Evolutionary conservation across 2,888 invertebrate species (phyloP), one percentile per base, ranked within the genome.

Genomic region (Drosophila kuntzei): DNA sequence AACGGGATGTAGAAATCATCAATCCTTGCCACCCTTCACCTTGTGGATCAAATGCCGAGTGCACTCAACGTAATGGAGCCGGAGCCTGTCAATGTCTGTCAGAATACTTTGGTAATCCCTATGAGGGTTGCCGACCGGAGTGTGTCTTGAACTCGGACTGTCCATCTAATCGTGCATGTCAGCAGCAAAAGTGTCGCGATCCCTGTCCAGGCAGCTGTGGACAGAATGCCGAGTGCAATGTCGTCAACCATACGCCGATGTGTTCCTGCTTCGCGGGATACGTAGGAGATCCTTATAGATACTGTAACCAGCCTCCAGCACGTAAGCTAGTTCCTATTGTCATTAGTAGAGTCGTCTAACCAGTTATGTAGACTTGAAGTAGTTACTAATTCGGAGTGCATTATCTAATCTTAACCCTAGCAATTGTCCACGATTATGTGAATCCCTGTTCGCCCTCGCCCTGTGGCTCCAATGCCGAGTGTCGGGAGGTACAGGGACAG

Each of bases 161-260:
- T 90, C 92, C 95, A 2, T 94, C 95, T 37, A 95, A 95, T 88
- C 94, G 93, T 89, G 96, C 96, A 2, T 96, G 96, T 77, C 93
- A 95, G 37, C 94, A 94, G 74, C 95, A 95, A 80, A 96, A 95
- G 92, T 96, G 96, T 90, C 93, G 94, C 86, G 95, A 96, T 90
- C 96, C 96, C 20, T 96, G 96, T 82, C 95, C 95, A 0, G 96
- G 96, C 61, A 95, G 94, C 20, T 96, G 96, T 90, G 96, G 96
- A 36, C 93, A 94, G 73, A 95, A 96, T 89, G 95, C 96, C 5
- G 94, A 95, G 70, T 96, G 96, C 90, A 93, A 94, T 68, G 95
- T 95, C 18, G 93, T 95, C 11, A 95, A 95, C 83, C 96, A 96
- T 90, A 92, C 94, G 50, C 95, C 96, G 2, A 93, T 93, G 60